Base-by-base conservation (phyloP, 1,140 invertebrate species). In the Mizuhopecten yessoensis region DNA sequence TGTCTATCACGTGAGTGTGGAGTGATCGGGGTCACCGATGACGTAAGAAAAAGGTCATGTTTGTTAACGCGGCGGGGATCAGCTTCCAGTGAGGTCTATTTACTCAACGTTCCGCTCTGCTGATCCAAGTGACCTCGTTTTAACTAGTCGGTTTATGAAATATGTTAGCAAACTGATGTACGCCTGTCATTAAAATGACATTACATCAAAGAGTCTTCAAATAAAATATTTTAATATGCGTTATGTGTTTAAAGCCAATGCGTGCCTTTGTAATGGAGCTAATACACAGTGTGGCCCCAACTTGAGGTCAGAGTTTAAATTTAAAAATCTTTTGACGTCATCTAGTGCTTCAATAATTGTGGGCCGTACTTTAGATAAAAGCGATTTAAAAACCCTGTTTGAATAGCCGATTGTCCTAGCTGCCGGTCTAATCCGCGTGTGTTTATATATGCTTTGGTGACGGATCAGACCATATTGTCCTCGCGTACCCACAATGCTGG, bases 391-490 rank as follows among this genome's bases (percentile, higher is more conserved):
- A 29, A n/a, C 57, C 57, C 15, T 5, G 57, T 75, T 75, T 75
- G 57, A 75, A 75, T 75, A 75, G 57, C 57, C 29, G 57, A 75
- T 75, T 75, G 57, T 75, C n/a, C 5, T 75, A 75, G 57, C 2
- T 13, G 2, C 3, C n/a, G n/a, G 17, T 9, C 11, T 17, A n/a
- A 75, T 75, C n/a, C 29, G 57, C 57, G 23, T 29, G 5, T 75
- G 57, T 75, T 75, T 75, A 75, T 13, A n/a, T 75, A 75, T 75
- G 57, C 11, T 75, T 75, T 75, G 57, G 57, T 75, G 57, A 75
- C 57, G 57, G 57, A 75, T 75, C 57, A 75, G 5, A 75, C 1
- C 23, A n/a, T 3, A 9, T 0, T 75, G 57, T 75, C 57, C 57
- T 75, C 11, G 57, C n/a, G 5, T 75, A 3, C 9, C 57, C 57